phyloP scores from a whole-genome alignment of 1,140 invertebrate species.

The Heliothis virescens region DNA sequence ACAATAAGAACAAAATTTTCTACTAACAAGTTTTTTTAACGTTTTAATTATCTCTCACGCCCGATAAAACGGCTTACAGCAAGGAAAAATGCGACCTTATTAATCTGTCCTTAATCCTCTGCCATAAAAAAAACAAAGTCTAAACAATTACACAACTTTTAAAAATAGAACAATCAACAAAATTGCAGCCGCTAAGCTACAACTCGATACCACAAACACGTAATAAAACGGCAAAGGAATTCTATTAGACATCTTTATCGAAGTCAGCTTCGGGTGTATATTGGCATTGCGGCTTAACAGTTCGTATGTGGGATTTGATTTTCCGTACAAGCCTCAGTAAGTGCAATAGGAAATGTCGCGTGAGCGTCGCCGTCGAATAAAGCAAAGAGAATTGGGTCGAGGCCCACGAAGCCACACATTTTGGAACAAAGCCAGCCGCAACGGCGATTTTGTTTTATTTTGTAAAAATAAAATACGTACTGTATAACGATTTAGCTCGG shows the following conservation, averaged over 20 bases:
- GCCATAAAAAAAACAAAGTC: too few species aligned
- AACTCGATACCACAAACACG: conserved; percentile 27
- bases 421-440: conserved; percentile 79
- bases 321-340: conserved; percentile 62
- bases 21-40: too few species aligned
- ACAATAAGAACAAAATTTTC: too few species aligned
- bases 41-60: too few species aligned
- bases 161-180: conserved; percentile 1
- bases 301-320: conserved; percentile 74
- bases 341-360: conserved; percentile 76
- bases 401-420: conserved; percentile 68
- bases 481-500: conserved; percentile 67
- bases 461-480: conserved; percentile 68
- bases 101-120: too few species aligned
- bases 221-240: conserved; percentile 52
- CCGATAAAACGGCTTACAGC: too few species aligned
- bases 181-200: not conserved
- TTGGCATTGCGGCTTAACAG: conserved; percentile 63
- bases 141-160: not conserved
- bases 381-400: conserved; percentile 81
- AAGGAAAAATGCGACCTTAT: too few species aligned
- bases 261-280: conserved; percentile 46
- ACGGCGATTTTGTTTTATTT: conserved; percentile 77
- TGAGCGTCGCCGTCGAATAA: conserved; percentile 70
- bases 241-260: conserved; percentile 51